Percentiles rank a stretch among this genome's conserved stretches.
phyloP scores from a whole-genome alignment of 2,888 invertebrate species.

The Metalampra italica region DNA sequence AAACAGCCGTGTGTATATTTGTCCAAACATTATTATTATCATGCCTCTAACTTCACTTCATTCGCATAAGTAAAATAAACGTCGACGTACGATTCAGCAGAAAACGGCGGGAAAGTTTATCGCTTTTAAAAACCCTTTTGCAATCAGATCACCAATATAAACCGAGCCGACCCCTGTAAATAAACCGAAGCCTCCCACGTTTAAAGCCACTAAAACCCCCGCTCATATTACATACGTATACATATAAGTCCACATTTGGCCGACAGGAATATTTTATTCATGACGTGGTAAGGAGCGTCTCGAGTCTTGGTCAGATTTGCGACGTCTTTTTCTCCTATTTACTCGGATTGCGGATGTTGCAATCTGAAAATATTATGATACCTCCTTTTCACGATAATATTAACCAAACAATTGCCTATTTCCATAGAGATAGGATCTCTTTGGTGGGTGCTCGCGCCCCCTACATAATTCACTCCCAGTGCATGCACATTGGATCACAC shows the following conservation, averaged over 20 bases:
- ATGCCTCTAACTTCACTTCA: too few species aligned
- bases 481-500: too few species aligned
- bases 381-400: background rate
- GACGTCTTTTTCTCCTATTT: background rate
- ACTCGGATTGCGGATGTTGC: background rate
- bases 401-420: too few species aligned
- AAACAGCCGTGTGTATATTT: too few species aligned
- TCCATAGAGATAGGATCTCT: too few species aligned
- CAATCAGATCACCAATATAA: background rate
- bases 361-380: background rate
- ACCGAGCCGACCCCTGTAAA: background rate
- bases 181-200: background rate
- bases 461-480: too few species aligned
- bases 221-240: background rate
- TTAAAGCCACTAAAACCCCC: background rate
- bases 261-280: slow-evolving; percentile 6
- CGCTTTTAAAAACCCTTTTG: background rate
- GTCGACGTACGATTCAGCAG: background rate
- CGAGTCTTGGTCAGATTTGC: background rate
- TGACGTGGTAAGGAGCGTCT: slow-evolving; percentile 4
- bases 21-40: too few species aligned
- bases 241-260: background rate
- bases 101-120: background rate
- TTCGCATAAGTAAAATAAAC: too few species aligned
- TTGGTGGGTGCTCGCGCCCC: too few species aligned